phyloP scores from a whole-genome alignment of 2,797 vertebrate species.

The Microctenopoma steveboyesi region DNA sequence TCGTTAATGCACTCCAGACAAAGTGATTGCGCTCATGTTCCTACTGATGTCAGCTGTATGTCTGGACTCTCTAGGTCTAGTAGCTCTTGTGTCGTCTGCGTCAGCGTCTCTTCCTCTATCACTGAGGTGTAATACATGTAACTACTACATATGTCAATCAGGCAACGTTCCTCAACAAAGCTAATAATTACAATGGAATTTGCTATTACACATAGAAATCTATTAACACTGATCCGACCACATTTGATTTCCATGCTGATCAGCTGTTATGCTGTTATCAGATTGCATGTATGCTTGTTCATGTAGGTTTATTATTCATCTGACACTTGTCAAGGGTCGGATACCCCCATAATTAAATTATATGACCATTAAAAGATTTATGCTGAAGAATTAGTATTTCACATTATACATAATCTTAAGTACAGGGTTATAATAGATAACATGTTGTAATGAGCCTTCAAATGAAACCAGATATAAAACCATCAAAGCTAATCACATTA shows the following conservation, averaged over 20 bases:
- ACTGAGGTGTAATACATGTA: constrained; percentile 6
- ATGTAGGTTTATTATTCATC: constrained; percentile 7
- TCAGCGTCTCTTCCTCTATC: constrained; percentile 5
- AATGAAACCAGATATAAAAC: constrained; percentile 11
- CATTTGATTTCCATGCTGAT: constrained; percentile 31
- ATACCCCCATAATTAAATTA: constrained; percentile 46
- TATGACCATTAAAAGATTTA: constrained; percentile 30
- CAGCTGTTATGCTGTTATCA: constrained; percentile 20
- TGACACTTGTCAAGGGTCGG: not conserved
- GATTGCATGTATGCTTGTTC: constrained; percentile 31
- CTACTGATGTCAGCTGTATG: constrained; percentile 65
- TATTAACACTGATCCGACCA: constrained; percentile 11
- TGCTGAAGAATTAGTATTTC: constrained; percentile 2
- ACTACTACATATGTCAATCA: not conserved
- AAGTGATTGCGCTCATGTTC: constrained; percentile 54
- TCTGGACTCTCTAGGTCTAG: constrained; percentile 23
- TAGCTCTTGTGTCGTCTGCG: constrained; percentile 19
- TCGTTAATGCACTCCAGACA: constrained; percentile 58
- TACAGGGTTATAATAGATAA: constrained; percentile 16
- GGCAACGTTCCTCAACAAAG: not conserved
- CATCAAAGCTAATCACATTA: constrained; percentile 17
- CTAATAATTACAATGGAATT: not conserved
- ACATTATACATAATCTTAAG: not conserved
- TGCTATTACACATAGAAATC: constrained; percentile 15
- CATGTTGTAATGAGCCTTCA: constrained; percentile 1